Evolutionary conservation across 1,140 invertebrate species (phyloP).

Genomic region (Drosophila ananassae): DNA sequence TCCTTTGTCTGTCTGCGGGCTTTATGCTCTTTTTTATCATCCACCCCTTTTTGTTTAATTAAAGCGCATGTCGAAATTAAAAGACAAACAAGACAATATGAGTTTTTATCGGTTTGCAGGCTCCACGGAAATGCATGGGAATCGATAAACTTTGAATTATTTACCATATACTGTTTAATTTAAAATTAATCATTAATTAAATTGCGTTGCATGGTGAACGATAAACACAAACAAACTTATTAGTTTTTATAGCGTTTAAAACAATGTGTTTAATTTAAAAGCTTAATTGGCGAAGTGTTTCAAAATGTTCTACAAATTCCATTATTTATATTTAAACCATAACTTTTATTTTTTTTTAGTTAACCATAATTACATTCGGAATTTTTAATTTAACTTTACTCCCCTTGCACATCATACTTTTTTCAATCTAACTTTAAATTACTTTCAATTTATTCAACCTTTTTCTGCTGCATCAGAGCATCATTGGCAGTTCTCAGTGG

Average conservation of each 20-base stretch:
- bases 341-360: background rate
- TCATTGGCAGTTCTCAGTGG: constrained; percentile 17
- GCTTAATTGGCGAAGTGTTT: background rate
- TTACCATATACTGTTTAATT: background rate
- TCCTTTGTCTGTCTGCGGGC: constrained; percentile 34
- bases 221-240: background rate
- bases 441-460: constrained; percentile 32
- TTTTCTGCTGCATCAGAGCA: constrained; percentile 38
- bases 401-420: background rate
- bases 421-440: constrained; percentile 43
- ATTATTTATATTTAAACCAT: too few species aligned
- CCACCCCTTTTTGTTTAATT: constrained; percentile 51
- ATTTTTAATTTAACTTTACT: background rate
- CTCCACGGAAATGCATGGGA: constrained; percentile 4
- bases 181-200: background rate
- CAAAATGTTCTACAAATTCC: too few species aligned
- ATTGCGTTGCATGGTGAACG: background rate
- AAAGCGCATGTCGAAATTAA: constrained; percentile 45
- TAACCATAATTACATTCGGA: background rate
- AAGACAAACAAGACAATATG: constrained; percentile 12
- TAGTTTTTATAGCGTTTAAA: background rate
- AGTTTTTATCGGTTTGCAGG: constrained; percentile 1
- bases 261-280: background rate
- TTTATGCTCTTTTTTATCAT: constrained; percentile 46
- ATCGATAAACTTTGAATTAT: background rate